Evolutionary conservation across 2,113 vertebrate genomes (phyloP).

Genomic region (Phoenicopterus ruber): DNA sequence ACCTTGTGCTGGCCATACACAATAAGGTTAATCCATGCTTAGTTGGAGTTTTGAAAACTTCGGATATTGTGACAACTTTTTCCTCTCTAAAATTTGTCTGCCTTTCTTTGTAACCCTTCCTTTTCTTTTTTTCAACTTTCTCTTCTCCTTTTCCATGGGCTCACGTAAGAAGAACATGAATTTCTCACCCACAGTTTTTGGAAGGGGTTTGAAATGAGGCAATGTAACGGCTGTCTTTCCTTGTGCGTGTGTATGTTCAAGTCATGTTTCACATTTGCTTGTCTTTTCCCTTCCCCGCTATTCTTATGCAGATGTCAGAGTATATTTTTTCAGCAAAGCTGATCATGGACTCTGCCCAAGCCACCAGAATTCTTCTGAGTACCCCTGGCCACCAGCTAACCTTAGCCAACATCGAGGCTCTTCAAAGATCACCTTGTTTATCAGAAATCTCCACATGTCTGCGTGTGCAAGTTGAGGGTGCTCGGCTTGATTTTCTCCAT

Average conservation of each 20-base stretch:
- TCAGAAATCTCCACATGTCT: rapidly evolving
- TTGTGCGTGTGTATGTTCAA: background rate
- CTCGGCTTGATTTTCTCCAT: background rate
- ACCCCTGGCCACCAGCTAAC: background rate
- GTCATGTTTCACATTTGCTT: background rate
- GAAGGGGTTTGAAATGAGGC: background rate
- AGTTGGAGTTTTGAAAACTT: background rate
- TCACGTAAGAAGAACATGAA: background rate
- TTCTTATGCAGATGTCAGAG: background rate
- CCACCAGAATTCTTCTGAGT: background rate
- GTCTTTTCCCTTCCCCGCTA: background rate
- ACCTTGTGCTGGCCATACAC: background rate
- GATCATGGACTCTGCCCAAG: background rate
- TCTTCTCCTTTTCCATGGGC: background rate
- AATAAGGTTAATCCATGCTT: background rate
- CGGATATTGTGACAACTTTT: background rate
- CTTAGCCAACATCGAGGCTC: background rate
- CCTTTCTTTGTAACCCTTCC: background rate
- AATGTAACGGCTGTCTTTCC: background rate
- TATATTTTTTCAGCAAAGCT: background rate
- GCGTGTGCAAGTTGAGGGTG: background rate
- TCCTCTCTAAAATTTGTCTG: background rate
- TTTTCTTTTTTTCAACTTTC: background rate
- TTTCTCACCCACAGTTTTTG: background rate
- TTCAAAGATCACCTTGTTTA: background rate